Conservation (phyloP, 2,888 invertebrate species). For the Drosophila phalerata region DNA sequence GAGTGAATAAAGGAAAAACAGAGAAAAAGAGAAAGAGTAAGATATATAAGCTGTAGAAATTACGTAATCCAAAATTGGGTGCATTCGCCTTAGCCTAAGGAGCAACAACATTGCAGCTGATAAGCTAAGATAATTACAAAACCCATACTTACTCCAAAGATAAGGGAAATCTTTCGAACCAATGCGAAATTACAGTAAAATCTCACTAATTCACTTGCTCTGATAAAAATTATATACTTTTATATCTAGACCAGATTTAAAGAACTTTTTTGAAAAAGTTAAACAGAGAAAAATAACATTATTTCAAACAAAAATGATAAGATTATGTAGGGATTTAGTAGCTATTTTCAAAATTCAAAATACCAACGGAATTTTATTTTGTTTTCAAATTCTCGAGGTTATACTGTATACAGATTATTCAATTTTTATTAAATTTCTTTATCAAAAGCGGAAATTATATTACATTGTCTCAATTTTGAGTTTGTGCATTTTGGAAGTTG, state of each 20-base stretch:
- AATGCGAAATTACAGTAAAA: not conserved
- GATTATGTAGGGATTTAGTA: too few species aligned
- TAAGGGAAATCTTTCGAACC: not conserved
- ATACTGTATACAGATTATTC: not conserved
- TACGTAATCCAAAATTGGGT: slow-evolving; percentile 1
- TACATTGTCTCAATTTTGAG: not conserved
- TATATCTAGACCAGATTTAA: too few species aligned
- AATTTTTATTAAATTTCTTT: not conserved
- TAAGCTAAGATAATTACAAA: too few species aligned
- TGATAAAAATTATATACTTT: too few species aligned
- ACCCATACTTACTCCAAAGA: too few species aligned
- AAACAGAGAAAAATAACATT: too few species aligned
- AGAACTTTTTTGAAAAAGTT: too few species aligned
- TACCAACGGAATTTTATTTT: not conserved
- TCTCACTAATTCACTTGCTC: too few species aligned
- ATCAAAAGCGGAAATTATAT: not conserved
- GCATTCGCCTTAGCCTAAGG: slow-evolving; percentile 12
- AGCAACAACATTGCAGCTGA: slow-evolving; percentile 18
- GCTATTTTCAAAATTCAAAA: too few species aligned
- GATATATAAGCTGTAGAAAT: not conserved
- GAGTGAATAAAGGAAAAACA: not conserved
- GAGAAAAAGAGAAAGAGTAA: not conserved
- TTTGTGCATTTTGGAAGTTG: not conserved
- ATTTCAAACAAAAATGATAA: too few species aligned
- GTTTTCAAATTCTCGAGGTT: not conserved